Percentiles rank a stretch among this genome's conserved stretches.
These are phyloP conservation scores for Guaruba guarouba DNA, from an alignment of 2,113 vertebrate species.

Conservation along the genomic window DNA sequence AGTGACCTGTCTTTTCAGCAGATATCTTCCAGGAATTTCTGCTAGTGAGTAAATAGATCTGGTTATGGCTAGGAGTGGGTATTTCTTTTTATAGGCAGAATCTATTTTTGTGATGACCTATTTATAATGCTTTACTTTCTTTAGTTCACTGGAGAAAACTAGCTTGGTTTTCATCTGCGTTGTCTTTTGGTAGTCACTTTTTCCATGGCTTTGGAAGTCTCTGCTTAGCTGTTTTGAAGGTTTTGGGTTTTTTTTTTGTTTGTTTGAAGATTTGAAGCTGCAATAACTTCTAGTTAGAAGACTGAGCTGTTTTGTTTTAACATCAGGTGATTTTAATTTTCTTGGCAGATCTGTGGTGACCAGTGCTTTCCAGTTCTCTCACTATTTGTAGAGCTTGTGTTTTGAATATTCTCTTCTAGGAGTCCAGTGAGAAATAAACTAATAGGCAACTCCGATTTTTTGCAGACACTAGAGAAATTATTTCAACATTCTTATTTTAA, in stretches of 20 bases:
- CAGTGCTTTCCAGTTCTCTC: not conserved
- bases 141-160: not conserved
- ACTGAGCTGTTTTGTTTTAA: not conserved
- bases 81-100: conserved; percentile 38
- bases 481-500: not conserved
- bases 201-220: not conserved
- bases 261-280: not conserved
- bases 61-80: not conserved
- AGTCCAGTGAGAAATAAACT: not conserved
- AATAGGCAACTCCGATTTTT: not conserved
- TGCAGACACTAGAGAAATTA: not conserved
- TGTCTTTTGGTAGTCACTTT: not conserved
- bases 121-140: conserved; percentile 27
- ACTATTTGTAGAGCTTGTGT: not conserved
- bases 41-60: conserved; percentile 2
- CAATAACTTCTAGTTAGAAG: not conserved
- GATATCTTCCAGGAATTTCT: conserved; percentile 25
- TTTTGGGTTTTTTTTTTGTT: fast-evolving
- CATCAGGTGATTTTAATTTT: not conserved
- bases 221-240: not conserved
- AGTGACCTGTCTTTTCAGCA: not conserved
- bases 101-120: conserved; percentile 25
- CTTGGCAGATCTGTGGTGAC: not conserved
- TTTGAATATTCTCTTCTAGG: not conserved
- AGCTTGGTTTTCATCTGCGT: not conserved